phyloP scores from a whole-genome alignment of 2,797 vertebrate genomes.

The Platyrinchus mystaceus region DNA sequence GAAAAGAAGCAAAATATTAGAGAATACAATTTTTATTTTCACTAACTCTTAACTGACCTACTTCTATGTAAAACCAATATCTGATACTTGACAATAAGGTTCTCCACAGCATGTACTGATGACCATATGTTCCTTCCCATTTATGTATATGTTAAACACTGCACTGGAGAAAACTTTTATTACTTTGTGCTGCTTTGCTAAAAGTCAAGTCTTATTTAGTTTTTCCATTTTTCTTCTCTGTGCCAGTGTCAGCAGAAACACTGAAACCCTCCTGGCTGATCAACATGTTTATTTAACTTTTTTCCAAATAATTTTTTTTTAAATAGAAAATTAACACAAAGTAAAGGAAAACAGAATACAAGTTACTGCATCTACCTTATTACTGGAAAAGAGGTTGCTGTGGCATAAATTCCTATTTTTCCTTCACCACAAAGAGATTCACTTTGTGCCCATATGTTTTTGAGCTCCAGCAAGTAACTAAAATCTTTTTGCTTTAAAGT shows the following conservation, averaged over 20 bases:
- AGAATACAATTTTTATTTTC: not conserved
- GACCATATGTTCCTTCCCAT: not conserved
- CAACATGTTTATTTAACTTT: slow-evolving; percentile 40
- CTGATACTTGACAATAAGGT: not conserved
- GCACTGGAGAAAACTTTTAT: not conserved
- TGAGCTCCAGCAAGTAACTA: not conserved
- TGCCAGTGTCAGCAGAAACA: slow-evolving; percentile 57
- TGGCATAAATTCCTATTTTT: not conserved
- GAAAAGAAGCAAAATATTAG: not conserved
- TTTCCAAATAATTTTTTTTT: slow-evolving; percentile 42
- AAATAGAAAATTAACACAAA: slow-evolving; percentile 23
- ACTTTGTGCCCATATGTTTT: not conserved
- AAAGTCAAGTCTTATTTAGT: slow-evolving; percentile 16
- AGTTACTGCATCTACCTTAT: slow-evolving; percentile 1
- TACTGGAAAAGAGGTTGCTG: not conserved
- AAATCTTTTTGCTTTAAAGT: not conserved
- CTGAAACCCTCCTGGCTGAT: slow-evolving; percentile 43
- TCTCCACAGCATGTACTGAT: not conserved
- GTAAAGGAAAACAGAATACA: slow-evolving; percentile 44
- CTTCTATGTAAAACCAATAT: not conserved
- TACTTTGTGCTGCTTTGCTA: not conserved
- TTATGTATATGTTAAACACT: not conserved
- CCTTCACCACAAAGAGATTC: not conserved
- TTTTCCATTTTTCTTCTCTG: slow-evolving; percentile 41
- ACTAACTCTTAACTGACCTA: not conserved